Base-by-base conservation (phyloP, 2,888 invertebrate species). In the Acleris sparsana region DNA sequence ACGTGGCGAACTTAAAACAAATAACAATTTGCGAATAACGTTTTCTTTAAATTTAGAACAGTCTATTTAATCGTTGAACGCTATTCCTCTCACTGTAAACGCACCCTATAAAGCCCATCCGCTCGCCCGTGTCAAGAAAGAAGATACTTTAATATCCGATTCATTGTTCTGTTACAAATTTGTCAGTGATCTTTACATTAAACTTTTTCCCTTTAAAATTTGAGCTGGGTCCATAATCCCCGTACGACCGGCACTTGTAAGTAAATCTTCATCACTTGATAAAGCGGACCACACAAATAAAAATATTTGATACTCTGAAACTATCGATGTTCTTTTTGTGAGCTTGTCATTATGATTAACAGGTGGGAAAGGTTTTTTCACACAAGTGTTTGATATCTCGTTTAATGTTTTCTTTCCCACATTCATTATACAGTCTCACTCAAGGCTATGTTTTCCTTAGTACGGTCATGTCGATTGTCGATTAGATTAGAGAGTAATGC, bases 161-260 rank as follows among this genome's bases (percentile, higher is more conserved):
- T 91, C 92, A 92, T 92, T 92, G 92, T 92, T 90, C 91, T 92
- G 92, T 92, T 91, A 92, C 91, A 92, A 92, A 92, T 92, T 92
- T 92, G 92, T 92, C 91, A 92, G 91, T 88, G 92, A 92, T 92
- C 92, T 91, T 91, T 84, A 90, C 89, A 92, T 89, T 86, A 86
- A 89, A 89, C 87, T 89, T 90, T 92, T 91, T 88, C 83, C 83
- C 84, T 83, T 88, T 87, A 86, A 85, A 92, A 91, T 83, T 85
- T 85, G 89, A 92, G 86, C 84, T 77, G 88, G 86, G 88, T 82
- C 84, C 84, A 92, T 92, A 92, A 91, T 92, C 89, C 85, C 80
- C 79, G 75, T 81, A 82, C 83, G 84, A 80, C 82, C 78, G 77
- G 79, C 82, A 78, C 83, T 85, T 86, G 86, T 83, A 82, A 85